A percentile compares a stretch with the other conserved stretches of the same genome.
These are phyloP conservation scores for Ctena decussata DNA, from an alignment of 2,888 invertebrate species.

Conservation along the genomic window DNA sequence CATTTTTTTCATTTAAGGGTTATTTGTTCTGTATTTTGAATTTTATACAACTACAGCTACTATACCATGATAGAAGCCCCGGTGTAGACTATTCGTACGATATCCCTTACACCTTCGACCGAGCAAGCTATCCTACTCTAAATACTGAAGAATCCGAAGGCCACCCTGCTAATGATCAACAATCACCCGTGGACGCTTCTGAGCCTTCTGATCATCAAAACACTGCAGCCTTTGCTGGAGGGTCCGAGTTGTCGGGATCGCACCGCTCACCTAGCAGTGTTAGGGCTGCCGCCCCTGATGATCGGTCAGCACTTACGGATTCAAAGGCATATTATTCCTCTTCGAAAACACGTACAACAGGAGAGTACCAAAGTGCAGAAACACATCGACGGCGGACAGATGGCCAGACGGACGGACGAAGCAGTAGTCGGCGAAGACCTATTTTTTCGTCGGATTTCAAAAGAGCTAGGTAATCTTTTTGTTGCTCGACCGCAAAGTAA, in stretches of 20 bases:
- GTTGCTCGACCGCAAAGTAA: no score
- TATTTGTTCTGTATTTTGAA: no score
- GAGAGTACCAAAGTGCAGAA: no score
- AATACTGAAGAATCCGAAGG: no score
- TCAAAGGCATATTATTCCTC: not conserved
- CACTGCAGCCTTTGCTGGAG: not conserved
- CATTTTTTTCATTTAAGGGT: no score
- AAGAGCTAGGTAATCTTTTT: not conserved
- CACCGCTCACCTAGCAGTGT: not conserved
- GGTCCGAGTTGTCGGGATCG: not conserved
- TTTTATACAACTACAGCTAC: no score
- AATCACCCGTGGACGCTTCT: not conserved
- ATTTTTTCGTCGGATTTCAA: slow-evolving; percentile 49
- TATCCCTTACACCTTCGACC: not conserved
- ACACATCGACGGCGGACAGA: not conserved
- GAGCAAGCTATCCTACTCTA: not conserved
- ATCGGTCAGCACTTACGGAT: not conserved
- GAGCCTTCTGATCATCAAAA: no score
- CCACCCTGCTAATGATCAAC: not conserved
- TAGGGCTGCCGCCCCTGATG: no score
- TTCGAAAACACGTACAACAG: no score
- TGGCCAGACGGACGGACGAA: not conserved
- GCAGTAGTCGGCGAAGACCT: slow-evolving; percentile 27
- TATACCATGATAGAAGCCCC: slow-evolving; percentile 39
- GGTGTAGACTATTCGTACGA: slow-evolving; percentile 44